Evolutionary conservation across 2,113 vertebrate species (phyloP), one percentile per base, ranked within the genome.

Genomic region (Polypterus bichir): DNA sequence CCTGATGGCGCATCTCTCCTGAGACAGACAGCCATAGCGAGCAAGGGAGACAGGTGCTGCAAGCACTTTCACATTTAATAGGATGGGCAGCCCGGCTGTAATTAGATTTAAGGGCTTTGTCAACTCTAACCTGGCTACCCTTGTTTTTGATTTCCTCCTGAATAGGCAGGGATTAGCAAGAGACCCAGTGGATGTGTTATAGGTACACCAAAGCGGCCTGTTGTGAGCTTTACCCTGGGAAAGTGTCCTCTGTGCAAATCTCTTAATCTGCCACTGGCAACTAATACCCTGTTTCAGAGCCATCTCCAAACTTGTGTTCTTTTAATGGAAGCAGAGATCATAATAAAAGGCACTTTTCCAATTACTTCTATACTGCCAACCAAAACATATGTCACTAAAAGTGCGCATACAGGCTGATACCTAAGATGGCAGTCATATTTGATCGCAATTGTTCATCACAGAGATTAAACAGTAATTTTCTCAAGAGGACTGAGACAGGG

Each of bases 41-140:
- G 58, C 62, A 59, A 66, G 63, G 59, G 60, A 74, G 76, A 71
- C 85, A 87, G 85, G 83, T 87, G 85, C 79, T 79, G 77, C 52
- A 70, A 60, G 61, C 70, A 68, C 70, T 74, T 51, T 59, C 68
- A 76, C 75, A 73, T 74, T 76, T 81, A 76, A 80, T 74, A 68
- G 46, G 59, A 49, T 10, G 48, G 5, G n/a, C 48, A 7, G 9
- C 47, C 9, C 47, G 4, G 47, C 49, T 48, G 4, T 87, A 85
- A 87, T 85, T 82, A 83, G 65, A 70, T 81, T 82, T 64, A 65
- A 65, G 62, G 69, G 72, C 69, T 78, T 76, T 77, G 65, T 77
- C 73, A 65, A 58, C 7, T 9, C 66, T 46, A 76, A 73, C 65
- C 63, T 71, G 65, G 58, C 68, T 66, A 72, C 66, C 68, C 64